phyloP scores from a whole-genome alignment of 2,888 invertebrate genomes.

The Gymnoscelis rufifasciata region DNA sequence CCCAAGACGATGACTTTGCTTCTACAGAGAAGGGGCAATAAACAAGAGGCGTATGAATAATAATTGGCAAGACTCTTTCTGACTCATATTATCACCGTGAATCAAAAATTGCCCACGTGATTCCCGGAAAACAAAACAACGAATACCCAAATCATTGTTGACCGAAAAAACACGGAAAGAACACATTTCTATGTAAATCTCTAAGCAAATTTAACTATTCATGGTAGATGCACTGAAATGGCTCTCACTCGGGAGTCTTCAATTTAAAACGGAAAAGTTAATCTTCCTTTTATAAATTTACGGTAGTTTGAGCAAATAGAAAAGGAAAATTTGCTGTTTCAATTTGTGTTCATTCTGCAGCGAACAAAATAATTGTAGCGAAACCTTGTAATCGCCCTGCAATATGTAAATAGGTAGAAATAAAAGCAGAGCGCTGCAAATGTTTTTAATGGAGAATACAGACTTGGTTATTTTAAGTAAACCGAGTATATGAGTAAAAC shows the following conservation, averaged over 20 bases:
- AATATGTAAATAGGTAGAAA: conserved; percentile 10
- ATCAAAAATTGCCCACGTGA: conserved; percentile 38
- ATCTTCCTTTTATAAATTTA: conserved; percentile 2
- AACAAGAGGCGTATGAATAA: conserved; percentile 60
- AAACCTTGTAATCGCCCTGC: neutral
- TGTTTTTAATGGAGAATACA: neutral
- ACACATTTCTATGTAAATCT: conserved; percentile 7
- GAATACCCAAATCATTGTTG: conserved; percentile 36
- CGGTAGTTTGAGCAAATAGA: neutral
- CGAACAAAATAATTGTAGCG: conserved; percentile 2
- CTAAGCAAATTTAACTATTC: conserved; percentile 2
- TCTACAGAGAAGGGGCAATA: conserved; percentile 49
- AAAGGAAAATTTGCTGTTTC: conserved; percentile 1
- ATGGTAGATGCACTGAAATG: conserved; percentile 8
- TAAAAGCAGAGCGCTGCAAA: neutral
- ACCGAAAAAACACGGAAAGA: conserved; percentile 27
- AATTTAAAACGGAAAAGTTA: conserved; percentile 6
- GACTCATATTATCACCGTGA: conserved; percentile 43
- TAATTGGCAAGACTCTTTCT: conserved; percentile 59
- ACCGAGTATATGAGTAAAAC: too few relatives aligned
- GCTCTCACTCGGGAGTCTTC: neutral
- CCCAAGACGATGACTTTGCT: conserved; percentile 54
- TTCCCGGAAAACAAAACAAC: conserved; percentile 35
- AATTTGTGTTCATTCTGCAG: conserved; percentile 1
- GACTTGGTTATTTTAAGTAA: too few relatives aligned